phyloP scores from a whole-genome alignment of 2,797 vertebrate genomes.

The Cirrhinus molitorella region DNA sequence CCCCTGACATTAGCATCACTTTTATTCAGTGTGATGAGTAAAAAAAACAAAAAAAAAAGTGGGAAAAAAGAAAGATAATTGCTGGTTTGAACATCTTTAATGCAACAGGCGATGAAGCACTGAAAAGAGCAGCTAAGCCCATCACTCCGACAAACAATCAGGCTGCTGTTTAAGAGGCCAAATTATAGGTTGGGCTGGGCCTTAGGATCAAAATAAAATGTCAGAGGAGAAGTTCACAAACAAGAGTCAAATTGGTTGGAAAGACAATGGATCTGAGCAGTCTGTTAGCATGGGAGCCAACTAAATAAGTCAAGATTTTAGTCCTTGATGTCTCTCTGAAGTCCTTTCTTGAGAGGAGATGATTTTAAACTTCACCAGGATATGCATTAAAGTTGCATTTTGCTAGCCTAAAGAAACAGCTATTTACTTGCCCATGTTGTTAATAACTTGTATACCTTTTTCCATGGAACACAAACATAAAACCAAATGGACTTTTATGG shows the following conservation, averaged over 20 bases:
- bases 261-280: slow-evolving; percentile 50
- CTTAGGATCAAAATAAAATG: slow-evolving; percentile 80
- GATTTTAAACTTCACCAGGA: no score
- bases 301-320: slow-evolving; percentile 35
- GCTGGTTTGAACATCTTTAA: slow-evolving; percentile 81
- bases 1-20: slow-evolving; percentile 72
- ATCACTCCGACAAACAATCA: slow-evolving; percentile 83
- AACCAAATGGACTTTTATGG: not conserved
- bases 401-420: no score
- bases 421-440: not conserved
- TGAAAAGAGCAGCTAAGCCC: slow-evolving; percentile 81
- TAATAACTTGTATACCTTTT: not conserved
- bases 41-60: slow-evolving; percentile 69
- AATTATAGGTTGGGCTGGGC: slow-evolving; percentile 76
- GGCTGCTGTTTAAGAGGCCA: slow-evolving; percentile 77
- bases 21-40: slow-evolving; percentile 76
- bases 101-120: slow-evolving; percentile 78
- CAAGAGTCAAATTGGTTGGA: slow-evolving; percentile 63
- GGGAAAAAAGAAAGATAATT: slow-evolving; percentile 71
- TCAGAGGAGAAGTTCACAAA: slow-evolving; percentile 76
- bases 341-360: not conserved
- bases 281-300: slow-evolving; percentile 33
- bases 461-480: not conserved
- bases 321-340: slow-evolving; percentile 4
- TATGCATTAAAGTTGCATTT: not conserved